Conservation (phyloP, 2,888 invertebrate genomes). For the Meiosimyza platycephala region DNA sequence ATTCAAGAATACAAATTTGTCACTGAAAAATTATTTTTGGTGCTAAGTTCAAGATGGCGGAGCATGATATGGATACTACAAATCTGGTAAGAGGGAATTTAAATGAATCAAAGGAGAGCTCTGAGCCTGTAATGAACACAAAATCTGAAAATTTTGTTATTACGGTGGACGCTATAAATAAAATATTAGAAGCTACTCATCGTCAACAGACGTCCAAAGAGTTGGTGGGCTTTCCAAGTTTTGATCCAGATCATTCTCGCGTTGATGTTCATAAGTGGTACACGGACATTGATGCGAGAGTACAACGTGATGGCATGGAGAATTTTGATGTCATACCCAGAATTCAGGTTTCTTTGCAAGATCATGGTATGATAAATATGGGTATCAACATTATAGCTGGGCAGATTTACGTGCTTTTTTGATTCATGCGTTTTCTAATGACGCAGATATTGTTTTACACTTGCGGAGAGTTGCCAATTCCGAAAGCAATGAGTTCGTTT, state of each 20-base stretch:
- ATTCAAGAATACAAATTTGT: no score
- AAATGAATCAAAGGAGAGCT: no score
- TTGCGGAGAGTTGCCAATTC: constrained; percentile 40
- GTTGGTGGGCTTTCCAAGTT: constrained; percentile 38
- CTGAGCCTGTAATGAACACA: constrained; percentile 23
- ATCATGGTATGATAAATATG: constrained; percentile 39
- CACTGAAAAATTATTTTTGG: no score
- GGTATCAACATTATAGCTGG: constrained; percentile 42
- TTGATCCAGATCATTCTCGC: constrained; percentile 42
- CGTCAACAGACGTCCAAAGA: constrained; percentile 27
- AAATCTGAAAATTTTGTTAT: no score
- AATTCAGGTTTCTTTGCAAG: constrained; percentile 38
- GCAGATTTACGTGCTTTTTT: constrained; percentile 41
- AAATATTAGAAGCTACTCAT: constrained; percentile 33
- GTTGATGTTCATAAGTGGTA: constrained; percentile 37
- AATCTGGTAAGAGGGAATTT: no score
- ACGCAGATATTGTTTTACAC: constrained; percentile 39
- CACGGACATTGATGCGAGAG: constrained; percentile 39
- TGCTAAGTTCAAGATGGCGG: no score
- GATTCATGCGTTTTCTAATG: constrained; percentile 39
- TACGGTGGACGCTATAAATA: constrained; percentile 39
- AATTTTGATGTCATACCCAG: constrained; percentile 39
- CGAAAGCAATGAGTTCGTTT: constrained; percentile 21
- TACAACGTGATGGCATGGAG: constrained; percentile 39
- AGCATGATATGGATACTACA: no score